A percentile compares a stretch with the other conserved stretches of the same genome.
These are phyloP conservation scores for Mycteria americana DNA, from an alignment of 2,797 vertebrate species.

Conservation along the genomic window DNA sequence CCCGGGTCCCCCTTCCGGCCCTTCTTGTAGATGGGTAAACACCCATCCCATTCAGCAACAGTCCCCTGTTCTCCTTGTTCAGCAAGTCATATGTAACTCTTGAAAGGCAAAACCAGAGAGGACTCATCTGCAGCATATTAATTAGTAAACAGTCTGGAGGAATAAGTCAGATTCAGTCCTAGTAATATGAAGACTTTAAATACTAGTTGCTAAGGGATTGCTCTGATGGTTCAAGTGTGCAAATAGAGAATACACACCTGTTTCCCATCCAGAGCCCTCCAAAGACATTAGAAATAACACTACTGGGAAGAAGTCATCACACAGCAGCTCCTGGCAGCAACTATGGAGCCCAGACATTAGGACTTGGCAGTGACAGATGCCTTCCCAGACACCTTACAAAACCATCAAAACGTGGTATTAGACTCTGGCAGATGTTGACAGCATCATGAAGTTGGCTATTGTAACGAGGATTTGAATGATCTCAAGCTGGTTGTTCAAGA, in stretches of 20 bases:
- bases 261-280: neutral
- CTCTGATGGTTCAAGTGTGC: neutral
- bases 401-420: neutral
- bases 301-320: neutral
- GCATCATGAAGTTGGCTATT: neutral
- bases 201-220: neutral
- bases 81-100: neutral
- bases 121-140: neutral
- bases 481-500: neutral
- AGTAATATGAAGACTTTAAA: neutral
- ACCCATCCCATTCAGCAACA: neutral
- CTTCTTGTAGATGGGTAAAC: neutral
- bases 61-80: neutral
- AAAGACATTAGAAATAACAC: neutral
- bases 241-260: too few relatives aligned
- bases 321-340: neutral
- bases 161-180: neutral
- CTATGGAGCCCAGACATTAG: neutral
- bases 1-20: too few relatives aligned
- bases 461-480: neutral
- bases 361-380: neutral
- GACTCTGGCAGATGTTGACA: neutral
- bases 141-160: neutral
- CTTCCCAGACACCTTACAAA: neutral
- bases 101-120: neutral